phyloP scores from a whole-genome alignment of 2,888 invertebrate species.

The Entomobrya multifasciata region DNA sequence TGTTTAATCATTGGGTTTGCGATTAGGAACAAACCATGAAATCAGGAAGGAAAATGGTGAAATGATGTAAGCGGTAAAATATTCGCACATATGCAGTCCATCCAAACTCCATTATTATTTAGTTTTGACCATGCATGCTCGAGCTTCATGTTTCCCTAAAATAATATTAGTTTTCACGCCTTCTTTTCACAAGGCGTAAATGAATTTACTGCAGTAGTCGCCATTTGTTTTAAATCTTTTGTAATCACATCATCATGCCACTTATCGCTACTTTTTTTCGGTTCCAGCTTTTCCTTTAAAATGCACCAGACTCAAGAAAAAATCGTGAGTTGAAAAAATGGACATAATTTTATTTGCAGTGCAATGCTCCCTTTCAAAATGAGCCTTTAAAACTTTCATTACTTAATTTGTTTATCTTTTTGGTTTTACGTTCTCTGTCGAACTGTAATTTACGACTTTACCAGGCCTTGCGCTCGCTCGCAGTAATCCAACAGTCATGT shows the following conservation, averaged over 20 bases:
- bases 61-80: background rate
- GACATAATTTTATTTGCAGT: background rate
- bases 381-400: background rate
- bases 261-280: too few species aligned
- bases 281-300: too few species aligned
- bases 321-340: too few species aligned
- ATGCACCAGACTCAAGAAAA: too few species aligned
- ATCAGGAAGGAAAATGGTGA: background rate
- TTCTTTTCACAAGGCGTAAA: too few species aligned
- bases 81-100: background rate
- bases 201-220: background rate
- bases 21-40: background rate
- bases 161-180: slow-evolving; percentile 20
- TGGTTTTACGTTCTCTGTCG: background rate
- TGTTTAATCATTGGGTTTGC: background rate
- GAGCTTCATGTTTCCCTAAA: background rate
- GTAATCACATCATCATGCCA: background rate
- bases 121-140: slow-evolving; percentile 5
- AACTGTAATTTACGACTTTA: background rate
- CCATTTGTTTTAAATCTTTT: background rate
- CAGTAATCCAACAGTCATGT: background rate
- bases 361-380: slow-evolving; percentile 15
- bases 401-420: background rate
- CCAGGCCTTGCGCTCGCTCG: too few species aligned
- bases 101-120: background rate